These are phyloP conservation scores for Labroides dimidiatus DNA, from an alignment of 2,797 vertebrate species.

Conservation along the genomic window DNA sequence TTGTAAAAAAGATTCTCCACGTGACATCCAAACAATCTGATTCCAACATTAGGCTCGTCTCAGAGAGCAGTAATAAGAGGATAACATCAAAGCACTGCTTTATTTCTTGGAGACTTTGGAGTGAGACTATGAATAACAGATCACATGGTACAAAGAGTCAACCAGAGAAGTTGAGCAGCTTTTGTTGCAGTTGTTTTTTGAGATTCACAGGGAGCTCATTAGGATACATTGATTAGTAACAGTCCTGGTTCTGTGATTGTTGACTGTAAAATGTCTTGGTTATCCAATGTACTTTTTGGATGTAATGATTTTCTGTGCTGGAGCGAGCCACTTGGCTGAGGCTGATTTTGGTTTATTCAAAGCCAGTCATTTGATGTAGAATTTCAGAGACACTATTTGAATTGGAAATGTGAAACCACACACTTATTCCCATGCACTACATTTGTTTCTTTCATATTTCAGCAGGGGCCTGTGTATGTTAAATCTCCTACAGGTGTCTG, in stretches of 20 bases:
- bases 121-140: conserved; percentile 78
- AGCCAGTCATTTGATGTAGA: conserved; percentile 73
- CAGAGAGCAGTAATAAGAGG: conserved; percentile 70
- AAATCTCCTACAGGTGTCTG: conserved; percentile 73
- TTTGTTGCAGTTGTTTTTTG: conserved; percentile 72
- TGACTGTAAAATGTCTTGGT: conserved; percentile 69
- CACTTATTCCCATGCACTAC: conserved; percentile 45
- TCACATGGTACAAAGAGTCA: conserved; percentile 77
- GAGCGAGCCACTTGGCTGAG: conserved; percentile 70
- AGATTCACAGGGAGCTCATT: conserved; percentile 74
- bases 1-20: conserved; percentile 42
- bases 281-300: conserved; percentile 63
- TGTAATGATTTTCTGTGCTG: conserved; percentile 61
- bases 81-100: conserved; percentile 76
- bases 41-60: conserved; percentile 62
- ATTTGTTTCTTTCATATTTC: conserved; percentile 63
- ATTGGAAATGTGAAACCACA: conserved; percentile 67
- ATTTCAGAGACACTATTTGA: conserved; percentile 70
- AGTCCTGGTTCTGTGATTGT: conserved; percentile 74
- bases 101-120: conserved; percentile 73
- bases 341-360: conserved; percentile 70
- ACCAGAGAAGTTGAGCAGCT: conserved; percentile 72
- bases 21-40: conserved; percentile 54
- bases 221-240: conserved; percentile 77
- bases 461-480: conserved; percentile 46